Evolutionary conservation across 2,797 vertebrate genomes (phyloP), one percentile per base, ranked within the genome.

Genomic region (Diceros bicornis): DNA sequence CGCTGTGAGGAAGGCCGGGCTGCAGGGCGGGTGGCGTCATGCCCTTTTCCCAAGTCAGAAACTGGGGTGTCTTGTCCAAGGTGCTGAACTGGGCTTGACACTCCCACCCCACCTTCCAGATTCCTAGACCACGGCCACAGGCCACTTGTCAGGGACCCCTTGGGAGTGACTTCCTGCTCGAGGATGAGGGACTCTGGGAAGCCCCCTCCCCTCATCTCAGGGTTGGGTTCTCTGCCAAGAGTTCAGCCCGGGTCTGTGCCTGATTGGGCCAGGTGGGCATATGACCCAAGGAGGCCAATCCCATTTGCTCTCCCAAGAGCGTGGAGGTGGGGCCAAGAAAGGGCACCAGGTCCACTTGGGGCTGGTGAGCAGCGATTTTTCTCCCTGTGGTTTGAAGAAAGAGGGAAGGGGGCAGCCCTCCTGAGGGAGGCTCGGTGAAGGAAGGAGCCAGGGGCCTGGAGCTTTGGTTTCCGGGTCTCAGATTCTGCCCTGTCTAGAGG

Each of bases 1-100:
- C n/a, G 16, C 66, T 44, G 55, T 14, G 50, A 32, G 66, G 59
- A 75, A 47, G 52, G 25, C 29, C 34, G 27, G 69, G 17, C 74
- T 17, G 29, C 1, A 11, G n/a, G 71, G 27, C 37, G 1, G 17
- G 14, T 3, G 17, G 16, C 7, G 1, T 4, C 4, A 13, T 6
- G 41, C 14, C 4, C 55, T 25, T 34, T 18, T 2, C 11, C 41
- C 7, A 0, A 0, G 0, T 20, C 25, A 34, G 89, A 78, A 16
- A 8, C 32, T 0, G 4, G 13, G 69, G 66, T 4, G 78, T 18
- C 55, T 41, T 81, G 78, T 94, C 84, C 91, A 75, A 89, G 96
- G 89, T 78, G 41, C 92, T 92, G 75, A 89, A 20, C 1, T 0
- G 29, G n/a, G 12, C 9, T 9, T 6, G 27, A 18, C 16, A 52